Base-by-base conservation (phyloP, 1,140 invertebrate species). In the Ooceraea biroi region DNA sequence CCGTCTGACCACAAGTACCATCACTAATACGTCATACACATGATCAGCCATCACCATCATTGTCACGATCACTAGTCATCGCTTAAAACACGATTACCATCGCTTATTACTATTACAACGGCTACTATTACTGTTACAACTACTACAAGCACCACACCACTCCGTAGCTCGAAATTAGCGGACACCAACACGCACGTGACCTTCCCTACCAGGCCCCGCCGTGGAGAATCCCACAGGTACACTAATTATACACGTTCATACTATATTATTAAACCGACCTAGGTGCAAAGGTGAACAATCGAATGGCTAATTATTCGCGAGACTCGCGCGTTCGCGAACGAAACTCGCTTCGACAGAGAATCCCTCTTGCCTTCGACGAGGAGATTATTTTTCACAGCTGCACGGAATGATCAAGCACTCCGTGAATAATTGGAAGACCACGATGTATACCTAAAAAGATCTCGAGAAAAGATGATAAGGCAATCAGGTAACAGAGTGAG, bases 211-310 rank as follows among this genome's bases (percentile, higher is more conserved):
- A 88, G 88, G 88, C 87, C 82, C 87, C 69, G 85, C 88, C 68
- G 88, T 85, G 83, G 83, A 90, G 90, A 82, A 91, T 76, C 57
- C 85, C 92, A 83, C 92, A 94, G 93, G 93, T 94, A 93, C 91
- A 93, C 89, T 85, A 68, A 90, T 84, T 57, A 82, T 25, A 88
- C 89, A 85, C 80, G 50, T 84, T 78, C 76, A 44, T 58, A 27
- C 55, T 84, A 71, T n/a, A 7, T 36, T 36, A 69, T 74, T 68
- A 12, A 19, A 72, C 12, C 22, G 44, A 46, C 30, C 55, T 44
- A 76, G 46, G 0, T 65, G 48, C 52, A 30, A 27, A 17, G 44
- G 44, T n/a, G 22, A 41, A 82, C 41, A 58, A 11, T 17, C n/a
- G 3, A 17, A 73, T 36, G 44, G 55, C 52, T n/a, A 25, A 65